Percentiles rank a stretch among this genome's conserved stretches.
phyloP scores from a whole-genome alignment of 2,888 invertebrate genomes.

The Drosophila mercatorum region DNA sequence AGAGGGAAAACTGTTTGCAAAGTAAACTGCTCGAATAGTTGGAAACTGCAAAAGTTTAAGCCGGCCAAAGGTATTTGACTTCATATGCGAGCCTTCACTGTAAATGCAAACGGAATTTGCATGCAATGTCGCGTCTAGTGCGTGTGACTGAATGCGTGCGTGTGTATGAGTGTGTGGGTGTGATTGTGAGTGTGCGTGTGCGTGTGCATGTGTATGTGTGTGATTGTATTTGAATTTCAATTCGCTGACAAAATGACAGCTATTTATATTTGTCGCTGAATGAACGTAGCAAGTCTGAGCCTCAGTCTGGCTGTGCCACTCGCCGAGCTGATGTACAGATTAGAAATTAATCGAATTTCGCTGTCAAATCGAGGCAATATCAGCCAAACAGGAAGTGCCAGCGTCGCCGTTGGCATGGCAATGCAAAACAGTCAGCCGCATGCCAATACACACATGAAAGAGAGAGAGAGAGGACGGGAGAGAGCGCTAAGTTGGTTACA shows the following conservation, averaged over 20 bases:
- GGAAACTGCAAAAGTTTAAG: not conserved
- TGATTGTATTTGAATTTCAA: slow-evolving; percentile 47
- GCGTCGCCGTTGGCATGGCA: slow-evolving; percentile 68
- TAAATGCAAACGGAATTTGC: slow-evolving; percentile 62
- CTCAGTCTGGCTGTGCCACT: slow-evolving; percentile 49
- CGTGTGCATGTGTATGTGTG: slow-evolving; percentile 13
- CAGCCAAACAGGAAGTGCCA: slow-evolving; percentile 56
- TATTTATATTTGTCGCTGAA: slow-evolving; percentile 69
- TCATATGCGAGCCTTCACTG: slow-evolving; percentile 3
- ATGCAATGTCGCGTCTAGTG: slow-evolving; percentile 56
- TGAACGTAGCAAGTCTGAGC: slow-evolving; percentile 25
- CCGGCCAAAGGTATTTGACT: slow-evolving; percentile 8
- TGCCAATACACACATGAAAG: slow-evolving; percentile 50
- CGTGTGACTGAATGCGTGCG: slow-evolving; percentile 7
- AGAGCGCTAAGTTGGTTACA: slow-evolving; percentile 33
- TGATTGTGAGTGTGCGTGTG: slow-evolving; percentile 4
- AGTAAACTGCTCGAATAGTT: slow-evolving; percentile 6
- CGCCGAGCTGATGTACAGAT: slow-evolving; percentile 74
- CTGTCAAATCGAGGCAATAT: slow-evolving; percentile 73
- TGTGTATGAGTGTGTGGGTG: not conserved
- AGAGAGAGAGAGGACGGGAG: slow-evolving; percentile 4
- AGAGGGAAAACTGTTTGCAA: not conserved
- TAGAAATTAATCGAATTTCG: slow-evolving; percentile 79
- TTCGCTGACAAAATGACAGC: slow-evolving; percentile 72
- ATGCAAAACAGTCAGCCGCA: slow-evolving; percentile 71